Conservation (phyloP, 2,888 invertebrate genomes). For the Ochropacha duplaris region DNA sequence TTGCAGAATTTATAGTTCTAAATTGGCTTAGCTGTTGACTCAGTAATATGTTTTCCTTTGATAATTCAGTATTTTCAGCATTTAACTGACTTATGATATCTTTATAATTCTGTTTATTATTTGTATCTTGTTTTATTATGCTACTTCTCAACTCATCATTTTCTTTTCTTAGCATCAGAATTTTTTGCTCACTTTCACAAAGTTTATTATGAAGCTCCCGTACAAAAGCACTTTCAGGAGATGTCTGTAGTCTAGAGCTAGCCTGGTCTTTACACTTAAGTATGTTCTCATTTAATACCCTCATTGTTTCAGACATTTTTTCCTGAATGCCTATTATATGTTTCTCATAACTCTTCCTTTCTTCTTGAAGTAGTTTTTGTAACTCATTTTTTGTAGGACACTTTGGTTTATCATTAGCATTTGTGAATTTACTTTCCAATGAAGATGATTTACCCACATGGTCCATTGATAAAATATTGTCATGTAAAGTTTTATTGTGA, state of each 20-base stretch:
- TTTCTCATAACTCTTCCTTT: slow-evolving; percentile 72
- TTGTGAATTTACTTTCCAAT: slow-evolving; percentile 31
- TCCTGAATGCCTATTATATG: slow-evolving; percentile 61
- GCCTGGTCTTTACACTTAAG: slow-evolving; percentile 45
- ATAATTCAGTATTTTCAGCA: slow-evolving; percentile 70
- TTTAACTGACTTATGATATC: slow-evolving; percentile 72
- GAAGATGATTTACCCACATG: slow-evolving; percentile 45
- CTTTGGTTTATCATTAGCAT: slow-evolving; percentile 36
- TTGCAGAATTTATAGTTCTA: slow-evolving; percentile 50
- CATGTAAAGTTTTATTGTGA: slow-evolving; percentile 76
- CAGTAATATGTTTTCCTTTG: slow-evolving; percentile 70
- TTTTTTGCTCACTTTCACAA: slow-evolving; percentile 77
- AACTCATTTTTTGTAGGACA: slow-evolving; percentile 68
- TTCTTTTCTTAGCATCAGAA: slow-evolving; percentile 75
- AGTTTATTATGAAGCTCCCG: slow-evolving; percentile 70
- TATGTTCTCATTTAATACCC: slow-evolving; percentile 61
- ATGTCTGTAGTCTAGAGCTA: slow-evolving; percentile 29
- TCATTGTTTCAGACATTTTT: slow-evolving; percentile 65
- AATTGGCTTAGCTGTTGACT: slow-evolving; percentile 66
- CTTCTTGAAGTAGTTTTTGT: slow-evolving; percentile 61
- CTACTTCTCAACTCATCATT: slow-evolving; percentile 66
- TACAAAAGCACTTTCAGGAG: slow-evolving; percentile 52
- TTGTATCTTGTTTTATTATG: slow-evolving; percentile 42
- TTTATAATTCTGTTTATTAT: slow-evolving; percentile 63
- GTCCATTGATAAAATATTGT: slow-evolving; percentile 58